Conservation (phyloP, 2,888 invertebrate genomes). For the Conistra vaccinii region DNA sequence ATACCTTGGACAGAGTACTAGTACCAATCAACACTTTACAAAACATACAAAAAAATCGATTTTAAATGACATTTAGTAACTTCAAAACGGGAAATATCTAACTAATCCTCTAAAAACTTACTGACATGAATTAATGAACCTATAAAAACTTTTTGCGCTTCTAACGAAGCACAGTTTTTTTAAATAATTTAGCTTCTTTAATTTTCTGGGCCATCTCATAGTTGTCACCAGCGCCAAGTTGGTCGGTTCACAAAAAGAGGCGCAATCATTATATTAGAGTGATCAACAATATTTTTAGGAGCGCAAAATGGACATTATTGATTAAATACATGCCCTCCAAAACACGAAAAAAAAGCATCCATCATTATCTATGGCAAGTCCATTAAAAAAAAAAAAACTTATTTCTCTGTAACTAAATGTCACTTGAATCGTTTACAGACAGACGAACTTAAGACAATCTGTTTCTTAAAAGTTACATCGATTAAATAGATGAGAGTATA, state of each 20-base stretch:
- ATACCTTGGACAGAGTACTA: conserved; percentile 60
- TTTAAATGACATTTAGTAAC: conserved; percentile 58
- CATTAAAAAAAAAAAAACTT: no score
- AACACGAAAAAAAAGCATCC: background rate
- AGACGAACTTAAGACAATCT: conserved; percentile 54
- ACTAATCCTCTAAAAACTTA: background rate
- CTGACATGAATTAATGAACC: background rate
- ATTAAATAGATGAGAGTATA: conserved; percentile 67
- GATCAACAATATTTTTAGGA: background rate
- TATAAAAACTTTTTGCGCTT: background rate
- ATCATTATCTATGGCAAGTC: background rate
- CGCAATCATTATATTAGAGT: background rate
- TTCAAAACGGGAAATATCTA: conserved; percentile 2
- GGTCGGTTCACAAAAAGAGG: background rate
- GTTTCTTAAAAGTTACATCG: conserved; percentile 56
- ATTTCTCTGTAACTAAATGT: conserved; percentile 43
- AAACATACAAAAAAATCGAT: conserved; percentile 44
- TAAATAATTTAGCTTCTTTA: background rate
- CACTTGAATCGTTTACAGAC: conserved; percentile 46
- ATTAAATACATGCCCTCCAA: background rate
- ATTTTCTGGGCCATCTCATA: background rate
- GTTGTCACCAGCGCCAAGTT: background rate
- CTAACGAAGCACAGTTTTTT: background rate
- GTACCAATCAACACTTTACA: conserved; percentile 51
- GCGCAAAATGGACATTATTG: background rate